A percentile compares a stretch with the other conserved stretches of the same genome.
Conservation (phyloP, 2,113 vertebrate genomes). For the Platanista minor region DNA sequence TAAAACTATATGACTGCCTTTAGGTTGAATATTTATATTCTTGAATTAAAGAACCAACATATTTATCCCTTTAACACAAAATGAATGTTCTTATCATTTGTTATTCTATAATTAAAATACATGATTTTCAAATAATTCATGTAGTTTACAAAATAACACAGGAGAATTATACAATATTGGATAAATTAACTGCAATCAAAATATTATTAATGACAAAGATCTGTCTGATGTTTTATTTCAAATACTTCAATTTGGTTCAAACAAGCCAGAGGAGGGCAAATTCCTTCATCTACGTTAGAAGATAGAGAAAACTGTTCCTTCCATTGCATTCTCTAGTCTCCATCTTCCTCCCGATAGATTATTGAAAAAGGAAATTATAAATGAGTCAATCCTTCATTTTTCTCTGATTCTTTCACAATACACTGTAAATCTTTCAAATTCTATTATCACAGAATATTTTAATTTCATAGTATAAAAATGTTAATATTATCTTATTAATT, state of each 20-base stretch:
- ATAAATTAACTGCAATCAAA: background rate
- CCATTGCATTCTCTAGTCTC: background rate
- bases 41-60: conserved; percentile 52
- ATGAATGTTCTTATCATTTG: conserved; percentile 25
- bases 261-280: background rate
- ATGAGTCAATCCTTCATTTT: background rate
- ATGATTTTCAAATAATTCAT: background rate
- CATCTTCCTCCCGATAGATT: background rate
- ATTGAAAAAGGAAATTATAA: background rate
- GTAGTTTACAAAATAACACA: background rate
- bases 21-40: conserved; percentile 63
- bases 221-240: background rate
- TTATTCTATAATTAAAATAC: background rate
- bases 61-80: conserved; percentile 52
- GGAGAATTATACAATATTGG: background rate
- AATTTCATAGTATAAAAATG: background rate
- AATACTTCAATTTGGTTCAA: background rate
- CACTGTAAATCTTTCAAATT: background rate
- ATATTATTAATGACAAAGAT: background rate
- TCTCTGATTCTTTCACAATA: background rate
- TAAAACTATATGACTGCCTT: conserved; percentile 60
- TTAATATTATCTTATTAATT: background rate
- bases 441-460: background rate
- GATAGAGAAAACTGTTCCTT: background rate
- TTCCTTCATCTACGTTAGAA: background rate